phyloP scores from a whole-genome alignment of 2,797 vertebrate genomes.

The Coranthus polyacanthus region DNA sequence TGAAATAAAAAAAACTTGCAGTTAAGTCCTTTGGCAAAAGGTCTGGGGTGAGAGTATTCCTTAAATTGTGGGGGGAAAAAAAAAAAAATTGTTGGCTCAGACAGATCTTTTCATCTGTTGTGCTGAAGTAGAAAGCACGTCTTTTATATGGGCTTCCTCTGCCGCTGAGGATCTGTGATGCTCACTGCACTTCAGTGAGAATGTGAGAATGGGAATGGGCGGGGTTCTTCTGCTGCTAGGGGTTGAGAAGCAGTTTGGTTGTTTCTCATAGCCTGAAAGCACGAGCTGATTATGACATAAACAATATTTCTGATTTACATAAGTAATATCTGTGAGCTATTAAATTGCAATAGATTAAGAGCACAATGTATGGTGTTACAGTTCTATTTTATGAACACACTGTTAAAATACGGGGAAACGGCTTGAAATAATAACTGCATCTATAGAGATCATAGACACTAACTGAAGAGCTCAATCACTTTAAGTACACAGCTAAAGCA shows the following conservation, averaged over 20 bases:
- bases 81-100: conserved; percentile 32
- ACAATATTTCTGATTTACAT: conserved; percentile 60
- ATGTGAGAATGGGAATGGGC: conserved; percentile 62
- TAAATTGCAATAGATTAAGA: conserved; percentile 42
- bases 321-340: conserved; percentile 51
- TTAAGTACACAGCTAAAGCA: background rate
- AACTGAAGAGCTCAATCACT: conserved; percentile 10
- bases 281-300: conserved; percentile 55
- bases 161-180: conserved; percentile 61
- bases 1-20: conserved; percentile 28
- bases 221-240: conserved; percentile 63
- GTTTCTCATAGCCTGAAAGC: conserved; percentile 33
- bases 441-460: background rate
- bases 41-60: background rate
- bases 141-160: conserved; percentile 72
- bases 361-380: conserved; percentile 22
- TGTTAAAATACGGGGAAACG: conserved; percentile 28
- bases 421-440: conserved; percentile 24
- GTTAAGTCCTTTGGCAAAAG: conserved; percentile 38
- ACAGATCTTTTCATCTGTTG: conserved; percentile 64
- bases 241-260: conserved; percentile 55
- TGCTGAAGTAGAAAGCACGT: conserved; percentile 54
- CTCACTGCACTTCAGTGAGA: conserved; percentile 63
- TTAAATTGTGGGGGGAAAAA: no score
- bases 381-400: conserved; percentile 26